Conservation (phyloP, 2,888 invertebrate genomes). For the Drosophila bunnanda region DNA sequence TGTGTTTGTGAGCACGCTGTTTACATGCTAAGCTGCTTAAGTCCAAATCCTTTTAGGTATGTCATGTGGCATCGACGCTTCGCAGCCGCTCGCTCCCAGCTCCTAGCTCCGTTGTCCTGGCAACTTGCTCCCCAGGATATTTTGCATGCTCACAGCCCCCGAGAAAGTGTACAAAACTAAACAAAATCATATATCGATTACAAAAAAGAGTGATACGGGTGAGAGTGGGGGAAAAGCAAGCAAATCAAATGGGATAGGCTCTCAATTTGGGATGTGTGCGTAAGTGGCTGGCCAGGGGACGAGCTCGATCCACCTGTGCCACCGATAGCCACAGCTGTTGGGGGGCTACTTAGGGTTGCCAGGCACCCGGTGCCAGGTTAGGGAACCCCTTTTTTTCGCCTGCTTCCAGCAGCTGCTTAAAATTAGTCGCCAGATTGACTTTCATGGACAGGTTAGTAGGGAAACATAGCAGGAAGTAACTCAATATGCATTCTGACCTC, state of each 20-base stretch:
- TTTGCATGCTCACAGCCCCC: constrained; percentile 55
- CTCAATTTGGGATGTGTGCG: constrained; percentile 26
- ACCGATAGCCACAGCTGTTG: constrained; percentile 40
- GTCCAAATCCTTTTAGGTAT: constrained; percentile 74
- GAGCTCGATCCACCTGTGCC: not conserved
- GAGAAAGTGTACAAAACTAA: constrained; percentile 56
- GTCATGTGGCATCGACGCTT: constrained; percentile 63
- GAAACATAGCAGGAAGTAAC: no score
- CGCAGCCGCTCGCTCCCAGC: constrained; percentile 5
- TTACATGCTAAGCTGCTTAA: constrained; percentile 74
- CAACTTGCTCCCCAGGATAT: constrained; percentile 63
- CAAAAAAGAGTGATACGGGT: constrained; percentile 11
- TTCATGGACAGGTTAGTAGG: no score
- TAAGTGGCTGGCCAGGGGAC: constrained; percentile 29
- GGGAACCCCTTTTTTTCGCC: not conserved
- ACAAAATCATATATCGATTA: constrained; percentile 77
- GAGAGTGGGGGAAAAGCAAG: constrained; percentile 14
- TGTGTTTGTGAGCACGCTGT: constrained; percentile 48
- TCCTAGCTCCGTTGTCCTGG: constrained; percentile 26
- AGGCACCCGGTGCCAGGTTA: constrained; percentile 1
- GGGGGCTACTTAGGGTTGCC: constrained; percentile 31
- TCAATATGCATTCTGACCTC: not conserved
- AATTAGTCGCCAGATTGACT: not conserved
- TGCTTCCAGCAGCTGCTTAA: not conserved
- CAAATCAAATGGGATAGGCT: constrained; percentile 45